These are phyloP conservation scores for Hyla sarda DNA, from an alignment of 2,113 vertebrate species.

Conservation along the genomic window DNA sequence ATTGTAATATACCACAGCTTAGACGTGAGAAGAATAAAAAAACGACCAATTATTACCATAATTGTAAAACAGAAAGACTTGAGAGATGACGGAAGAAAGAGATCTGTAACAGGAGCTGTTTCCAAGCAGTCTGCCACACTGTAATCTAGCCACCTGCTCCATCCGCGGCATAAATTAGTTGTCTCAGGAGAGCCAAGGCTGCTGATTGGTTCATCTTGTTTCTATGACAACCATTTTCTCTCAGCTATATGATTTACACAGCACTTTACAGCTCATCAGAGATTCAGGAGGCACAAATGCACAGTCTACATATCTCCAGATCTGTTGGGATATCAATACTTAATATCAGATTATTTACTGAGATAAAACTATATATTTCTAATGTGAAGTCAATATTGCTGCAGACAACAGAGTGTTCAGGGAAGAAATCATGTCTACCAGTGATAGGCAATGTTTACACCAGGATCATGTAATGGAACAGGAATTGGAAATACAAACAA, in stretches of 20 bases:
- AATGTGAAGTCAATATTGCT: conserved; percentile 16
- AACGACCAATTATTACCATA: background rate
- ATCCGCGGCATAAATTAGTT: conserved; percentile 58
- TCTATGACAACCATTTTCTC: conserved; percentile 55
- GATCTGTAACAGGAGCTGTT: conserved; percentile 4
- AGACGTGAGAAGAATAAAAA: background rate
- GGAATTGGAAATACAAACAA: background rate
- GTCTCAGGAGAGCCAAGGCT: conserved; percentile 41
- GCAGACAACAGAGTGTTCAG: background rate
- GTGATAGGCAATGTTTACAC: background rate
- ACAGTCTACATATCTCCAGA: background rate
- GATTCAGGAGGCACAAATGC: conserved; percentile 41
- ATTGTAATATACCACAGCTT: background rate
- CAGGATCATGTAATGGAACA: background rate
- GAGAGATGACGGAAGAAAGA: background rate
- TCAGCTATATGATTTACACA: conserved; percentile 55
- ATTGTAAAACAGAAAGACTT: background rate
- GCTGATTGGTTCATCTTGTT: conserved; percentile 58
- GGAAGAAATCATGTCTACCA: background rate
- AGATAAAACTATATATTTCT: conserved; percentile 32
- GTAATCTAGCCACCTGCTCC: conserved; percentile 57
- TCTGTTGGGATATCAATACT: conserved; percentile 49
- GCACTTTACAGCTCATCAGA: conserved; percentile 51
- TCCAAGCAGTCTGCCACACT: conserved; percentile 47
- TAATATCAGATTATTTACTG: conserved; percentile 44